A percentile compares a stretch with the other conserved stretches of the same genome.
These are phyloP conservation scores for Sphaeridia pumilis DNA, from an alignment of 2,888 invertebrate species.

Conservation along the genomic window DNA sequence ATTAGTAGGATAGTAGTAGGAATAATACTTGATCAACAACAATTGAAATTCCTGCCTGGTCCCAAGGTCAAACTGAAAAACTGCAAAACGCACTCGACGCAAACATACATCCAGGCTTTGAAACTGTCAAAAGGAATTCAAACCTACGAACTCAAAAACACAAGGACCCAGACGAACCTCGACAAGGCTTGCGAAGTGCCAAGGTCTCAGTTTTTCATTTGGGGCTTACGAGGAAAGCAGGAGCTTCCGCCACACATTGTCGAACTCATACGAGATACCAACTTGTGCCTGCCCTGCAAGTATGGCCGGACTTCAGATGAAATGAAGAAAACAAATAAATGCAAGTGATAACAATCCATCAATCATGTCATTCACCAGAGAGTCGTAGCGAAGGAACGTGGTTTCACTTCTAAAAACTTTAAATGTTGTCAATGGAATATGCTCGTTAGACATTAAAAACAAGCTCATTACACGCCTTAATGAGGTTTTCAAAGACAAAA, in stretches of 20 bases:
- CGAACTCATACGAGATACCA: slow-evolving; percentile 23
- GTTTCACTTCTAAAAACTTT: too few relatives aligned
- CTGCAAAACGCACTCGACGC: slow-evolving; percentile 30
- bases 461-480: too few relatives aligned
- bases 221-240: slow-evolving; percentile 30
- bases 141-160: slow-evolving; percentile 19
- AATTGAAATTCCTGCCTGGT: not conserved
- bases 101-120: slow-evolving; percentile 26
- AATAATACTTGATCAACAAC: too few relatives aligned
- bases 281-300: slow-evolving; percentile 17
- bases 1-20: too few relatives aligned
- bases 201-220: slow-evolving; percentile 24
- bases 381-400: too few relatives aligned
- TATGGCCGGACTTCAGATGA: too few relatives aligned
- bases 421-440: too few relatives aligned
- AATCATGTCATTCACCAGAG: too few relatives aligned
- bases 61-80: slow-evolving; percentile 27
- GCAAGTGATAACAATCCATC: too few relatives aligned
- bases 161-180: slow-evolving; percentile 22
- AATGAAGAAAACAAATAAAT: too few relatives aligned
- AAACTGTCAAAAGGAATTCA: slow-evolving; percentile 17
- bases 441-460: too few relatives aligned
- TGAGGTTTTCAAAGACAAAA: too few relatives aligned
- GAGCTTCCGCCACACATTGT: slow-evolving; percentile 30
- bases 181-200: slow-evolving; percentile 20